Base-by-base conservation (phyloP, 2,888 invertebrate genomes). In the Drosophila hamatofila region DNA sequence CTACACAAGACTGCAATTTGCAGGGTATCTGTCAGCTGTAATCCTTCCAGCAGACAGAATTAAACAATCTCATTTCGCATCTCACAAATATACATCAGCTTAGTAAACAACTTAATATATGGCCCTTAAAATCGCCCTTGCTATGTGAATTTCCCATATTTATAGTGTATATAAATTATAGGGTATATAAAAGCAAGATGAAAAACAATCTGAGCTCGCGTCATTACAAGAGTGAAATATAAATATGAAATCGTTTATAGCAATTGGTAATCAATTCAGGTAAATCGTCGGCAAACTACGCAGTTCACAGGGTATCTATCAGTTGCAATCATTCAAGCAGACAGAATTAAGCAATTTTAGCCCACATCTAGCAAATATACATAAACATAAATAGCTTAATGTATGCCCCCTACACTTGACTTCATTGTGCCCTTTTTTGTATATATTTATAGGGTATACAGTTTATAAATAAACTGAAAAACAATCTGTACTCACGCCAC, bases 381-480 rank as follows among this genome's bases (percentile, higher is more conserved):
- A n/a, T 9, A 48, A 27, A 5, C 11, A 27, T 25, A 48, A n/a
- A 27, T n/a, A 48, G 11, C 25, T 14, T 6, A 35, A 35, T 35
- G 6, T 35, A 14, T 14, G 16, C 35, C 14, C 35, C 35, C 35
- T 12, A 14, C 35, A 14, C 6, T 6, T 14, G 35, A 35, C 35
- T 35, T 35, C 35, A 1, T 5, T 14, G 35, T 35, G 35, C n/a
- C 30, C 18, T 30, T 30, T 11, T 30, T 7, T 9, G 3, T 12
- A 1, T 21, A 33, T 30, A 33, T 51, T 35, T 35, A 57, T 41
- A 37, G 46, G n/a, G 39, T 8, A 33, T 16, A 46, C 27, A 7
- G 2, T 12, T 14, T 46, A 52, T 37, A 52, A 52, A 59, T 59
- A 64, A 59, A 23, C 23, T 5, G 12, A 49, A 49, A 33, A 30